These are phyloP conservation scores for Orchesella flavescens DNA, from an alignment of 2,888 invertebrate species.

Conservation along the genomic window DNA sequence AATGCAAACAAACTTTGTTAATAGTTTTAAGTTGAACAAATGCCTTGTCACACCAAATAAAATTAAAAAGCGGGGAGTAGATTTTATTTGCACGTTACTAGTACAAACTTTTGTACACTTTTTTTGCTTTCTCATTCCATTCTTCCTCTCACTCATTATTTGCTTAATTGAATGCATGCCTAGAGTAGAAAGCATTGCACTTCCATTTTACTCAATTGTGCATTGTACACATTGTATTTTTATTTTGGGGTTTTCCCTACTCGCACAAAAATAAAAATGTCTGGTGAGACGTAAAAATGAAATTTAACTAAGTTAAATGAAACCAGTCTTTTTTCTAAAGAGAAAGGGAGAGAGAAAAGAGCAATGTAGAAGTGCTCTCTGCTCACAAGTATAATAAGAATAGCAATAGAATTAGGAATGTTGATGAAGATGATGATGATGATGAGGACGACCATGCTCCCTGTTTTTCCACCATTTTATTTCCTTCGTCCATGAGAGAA, in stretches of 20 bases:
- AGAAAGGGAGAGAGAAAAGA: neutral
- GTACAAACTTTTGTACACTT: neutral
- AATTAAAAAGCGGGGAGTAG: neutral
- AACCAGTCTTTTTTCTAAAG: neutral
- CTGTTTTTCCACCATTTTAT: neutral
- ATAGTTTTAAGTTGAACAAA: too few species aligned
- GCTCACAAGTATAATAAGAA: neutral
- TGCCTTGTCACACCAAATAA: neutral
- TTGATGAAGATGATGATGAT: neutral
- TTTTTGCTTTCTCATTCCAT: neutral
- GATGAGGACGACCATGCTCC: neutral
- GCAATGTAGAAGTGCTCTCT: too few species aligned
- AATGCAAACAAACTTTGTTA: too few species aligned
- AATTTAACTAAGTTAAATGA: constrained; percentile 15
- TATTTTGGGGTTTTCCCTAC: neutral
- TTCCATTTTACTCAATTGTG: neutral
- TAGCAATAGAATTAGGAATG: constrained; percentile 17
- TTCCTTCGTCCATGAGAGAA: neutral
- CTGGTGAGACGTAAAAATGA: constrained; percentile 17
- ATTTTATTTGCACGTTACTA: neutral
- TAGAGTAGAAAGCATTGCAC: neutral
- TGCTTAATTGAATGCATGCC: constrained; percentile 8
- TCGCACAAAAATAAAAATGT: neutral
- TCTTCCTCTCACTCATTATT: constrained; percentile 1
- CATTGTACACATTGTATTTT: neutral